Evolutionary conservation across 2,797 vertebrate genomes (phyloP).

Genomic region (Micropoecilia bifurca): DNA sequence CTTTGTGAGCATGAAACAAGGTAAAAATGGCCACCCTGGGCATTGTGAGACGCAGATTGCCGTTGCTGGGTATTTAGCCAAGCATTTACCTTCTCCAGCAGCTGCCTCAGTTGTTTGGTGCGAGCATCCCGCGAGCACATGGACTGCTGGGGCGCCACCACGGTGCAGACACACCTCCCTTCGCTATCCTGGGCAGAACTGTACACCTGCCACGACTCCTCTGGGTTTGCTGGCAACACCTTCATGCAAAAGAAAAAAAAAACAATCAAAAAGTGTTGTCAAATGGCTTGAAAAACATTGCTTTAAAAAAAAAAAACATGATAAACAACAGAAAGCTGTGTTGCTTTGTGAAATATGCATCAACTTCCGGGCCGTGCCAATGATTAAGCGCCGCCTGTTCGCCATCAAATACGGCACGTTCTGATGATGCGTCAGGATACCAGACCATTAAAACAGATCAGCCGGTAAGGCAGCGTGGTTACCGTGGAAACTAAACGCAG

Average conservation of each 20-base stretch:
- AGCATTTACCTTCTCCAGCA: conserved; percentile 94
- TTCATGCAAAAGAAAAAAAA: conserved; percentile 52
- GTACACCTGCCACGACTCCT: conserved; percentile 99
- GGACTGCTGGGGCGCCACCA: conserved; percentile 98
- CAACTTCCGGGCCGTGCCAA: background rate
- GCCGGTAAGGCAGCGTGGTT: background rate
- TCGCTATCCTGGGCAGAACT: conserved; percentile 99
- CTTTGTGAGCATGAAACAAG: background rate
- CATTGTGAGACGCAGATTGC: conserved; percentile 17
- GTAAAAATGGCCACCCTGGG: conserved; percentile 4
- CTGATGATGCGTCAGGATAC: background rate
- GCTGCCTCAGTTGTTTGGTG: conserved; percentile 97
- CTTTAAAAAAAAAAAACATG: background rate
- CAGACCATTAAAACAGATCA: background rate
- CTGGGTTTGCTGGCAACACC: conserved; percentile 96
- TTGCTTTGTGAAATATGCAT: background rate
- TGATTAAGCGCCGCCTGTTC: background rate
- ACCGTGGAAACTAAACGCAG: background rate
- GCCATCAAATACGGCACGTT: background rate
- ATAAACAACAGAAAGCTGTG: background rate
- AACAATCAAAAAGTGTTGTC: background rate
- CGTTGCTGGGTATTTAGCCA: conserved; percentile 24
- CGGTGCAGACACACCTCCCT: conserved; percentile 97
- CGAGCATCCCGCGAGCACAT: conserved; percentile 97
- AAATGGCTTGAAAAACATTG: background rate